These are phyloP conservation scores for Dynastes grantii DNA, from an alignment of 2,888 invertebrate species.

Conservation along the genomic window DNA sequence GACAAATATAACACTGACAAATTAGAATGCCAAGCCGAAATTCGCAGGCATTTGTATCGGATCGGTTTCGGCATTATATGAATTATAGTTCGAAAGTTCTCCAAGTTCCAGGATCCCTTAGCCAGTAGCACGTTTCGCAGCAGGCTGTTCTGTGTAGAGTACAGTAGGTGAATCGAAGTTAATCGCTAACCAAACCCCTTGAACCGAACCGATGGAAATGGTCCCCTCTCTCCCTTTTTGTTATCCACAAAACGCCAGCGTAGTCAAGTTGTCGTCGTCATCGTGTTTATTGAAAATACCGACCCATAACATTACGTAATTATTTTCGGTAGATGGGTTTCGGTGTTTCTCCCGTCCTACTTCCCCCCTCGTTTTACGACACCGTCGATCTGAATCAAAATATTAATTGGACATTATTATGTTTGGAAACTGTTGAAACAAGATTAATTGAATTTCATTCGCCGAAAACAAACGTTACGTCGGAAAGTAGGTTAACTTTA, in stretches of 20 bases:
- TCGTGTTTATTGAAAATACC: conserved; percentile 41
- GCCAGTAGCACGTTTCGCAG: conserved; percentile 11
- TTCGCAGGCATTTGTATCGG: not conserved
- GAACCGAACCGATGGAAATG: not conserved
- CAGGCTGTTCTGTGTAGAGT: not conserved
- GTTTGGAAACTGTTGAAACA: conserved; percentile 14
- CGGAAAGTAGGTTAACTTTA: conserved; percentile 1
- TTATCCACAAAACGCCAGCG: conserved; percentile 3
- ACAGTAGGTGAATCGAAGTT: conserved; percentile 27
- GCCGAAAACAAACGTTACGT: conserved; percentile 22
- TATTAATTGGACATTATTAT: conserved; percentile 37
- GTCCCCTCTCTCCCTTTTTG: no score
- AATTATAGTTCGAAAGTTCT: conserved; percentile 35
- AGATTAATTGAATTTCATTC: conserved; percentile 35
- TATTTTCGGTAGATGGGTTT: conserved; percentile 20
- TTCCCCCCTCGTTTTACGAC: conserved; percentile 11
- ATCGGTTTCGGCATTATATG: not conserved
- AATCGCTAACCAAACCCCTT: conserved; percentile 25
- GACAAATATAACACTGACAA: not conserved
- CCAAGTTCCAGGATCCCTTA: not conserved
- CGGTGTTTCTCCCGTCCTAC: not conserved
- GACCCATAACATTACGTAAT: conserved; percentile 16
- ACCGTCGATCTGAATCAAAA: conserved; percentile 38
- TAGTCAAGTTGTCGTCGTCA: conserved; percentile 10
- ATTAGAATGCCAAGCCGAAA: not conserved